phyloP scores from a whole-genome alignment of 2,888 invertebrate species.

The Acrocyrtus sp. region DNA sequence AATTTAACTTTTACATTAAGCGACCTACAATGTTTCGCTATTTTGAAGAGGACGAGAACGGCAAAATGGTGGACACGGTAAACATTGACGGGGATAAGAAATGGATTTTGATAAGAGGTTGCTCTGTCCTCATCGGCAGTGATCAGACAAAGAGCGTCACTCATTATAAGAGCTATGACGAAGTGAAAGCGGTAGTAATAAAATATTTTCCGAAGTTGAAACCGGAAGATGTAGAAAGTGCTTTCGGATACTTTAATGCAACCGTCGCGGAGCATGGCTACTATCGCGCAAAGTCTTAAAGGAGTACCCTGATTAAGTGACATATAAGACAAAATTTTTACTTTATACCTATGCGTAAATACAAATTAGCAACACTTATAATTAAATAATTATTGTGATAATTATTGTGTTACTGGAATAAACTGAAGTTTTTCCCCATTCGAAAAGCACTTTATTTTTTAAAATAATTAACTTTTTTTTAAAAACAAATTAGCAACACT shows the following conservation, averaged over 20 bases:
- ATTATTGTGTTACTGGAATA: too few species aligned
- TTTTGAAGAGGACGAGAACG: constrained; percentile 36
- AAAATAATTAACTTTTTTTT: too few species aligned
- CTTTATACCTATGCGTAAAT: too few species aligned
- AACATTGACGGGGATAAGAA: constrained; percentile 25
- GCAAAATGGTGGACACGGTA: constrained; percentile 4
- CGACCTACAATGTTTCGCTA: constrained; percentile 47
- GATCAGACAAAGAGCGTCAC: constrained; percentile 20
- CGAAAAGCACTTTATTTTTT: too few species aligned
- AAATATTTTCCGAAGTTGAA: constrained; percentile 33
- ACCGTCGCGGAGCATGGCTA: constrained; percentile 14
- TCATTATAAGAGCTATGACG: constrained; percentile 20
- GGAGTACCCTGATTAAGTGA: too few species aligned
- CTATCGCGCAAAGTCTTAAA: too few species aligned
- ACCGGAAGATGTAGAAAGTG: constrained; percentile 23
- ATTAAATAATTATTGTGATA: too few species aligned
- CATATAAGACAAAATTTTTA: too few species aligned
- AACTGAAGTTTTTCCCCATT: too few species aligned
- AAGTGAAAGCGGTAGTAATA: constrained; percentile 21
- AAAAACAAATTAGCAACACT: too few species aligned
- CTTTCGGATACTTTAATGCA: constrained; percentile 18
- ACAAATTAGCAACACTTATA: too few species aligned
- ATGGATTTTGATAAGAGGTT: constrained; percentile 38
- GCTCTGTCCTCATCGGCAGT: constrained; percentile 26
- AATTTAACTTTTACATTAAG: too few species aligned